A percentile compares a stretch with the other conserved stretches of the same genome.
Conservation (phyloP, 1,140 invertebrate genomes). For the Bombus sylvicola region DNA sequence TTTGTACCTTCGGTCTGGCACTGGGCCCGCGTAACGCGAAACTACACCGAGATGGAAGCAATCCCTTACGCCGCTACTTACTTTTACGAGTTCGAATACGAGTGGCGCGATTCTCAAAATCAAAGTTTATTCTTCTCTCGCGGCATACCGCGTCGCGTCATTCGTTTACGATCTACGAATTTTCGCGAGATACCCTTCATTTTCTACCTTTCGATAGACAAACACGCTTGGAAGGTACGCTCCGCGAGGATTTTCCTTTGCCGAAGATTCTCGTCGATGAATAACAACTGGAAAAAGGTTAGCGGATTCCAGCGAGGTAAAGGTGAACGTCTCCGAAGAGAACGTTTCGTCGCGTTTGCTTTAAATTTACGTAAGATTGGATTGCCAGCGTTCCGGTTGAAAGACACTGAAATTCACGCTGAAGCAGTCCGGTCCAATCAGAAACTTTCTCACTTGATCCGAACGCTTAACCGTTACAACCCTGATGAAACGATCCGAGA, state of each 20-base stretch:
- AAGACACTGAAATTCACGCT: neutral
- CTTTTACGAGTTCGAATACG: neutral
- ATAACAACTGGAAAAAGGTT: neutral
- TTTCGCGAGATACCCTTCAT: too few species aligned
- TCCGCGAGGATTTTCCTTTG: too few species aligned
- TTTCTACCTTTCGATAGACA: too few species aligned
- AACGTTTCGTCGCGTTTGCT: neutral
- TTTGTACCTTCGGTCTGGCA: constrained; percentile 72
- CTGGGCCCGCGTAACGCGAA: too few species aligned
- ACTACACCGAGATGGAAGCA: too few species aligned
- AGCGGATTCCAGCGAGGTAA: neutral
- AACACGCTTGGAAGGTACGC: too few species aligned
- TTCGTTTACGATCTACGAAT: too few species aligned
- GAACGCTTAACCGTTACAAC: constrained; percentile 8
- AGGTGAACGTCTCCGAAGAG: neutral
- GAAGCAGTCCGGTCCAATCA: constrained; percentile 3
- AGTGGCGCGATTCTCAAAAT: neutral
- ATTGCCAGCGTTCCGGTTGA: too few species aligned
- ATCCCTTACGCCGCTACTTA: too few species aligned
- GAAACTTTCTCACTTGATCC: constrained; percentile 12
- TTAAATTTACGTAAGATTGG: constrained; percentile 12
- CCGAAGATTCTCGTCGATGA: neutral
- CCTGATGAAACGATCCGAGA: constrained; percentile 22
- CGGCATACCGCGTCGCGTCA: too few species aligned
- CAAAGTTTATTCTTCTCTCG: neutral